Evolutionary conservation across 2,888 invertebrate species (phyloP), one percentile per base, ranked within the genome.

Genomic region (Dexiosoma caninum): DNA sequence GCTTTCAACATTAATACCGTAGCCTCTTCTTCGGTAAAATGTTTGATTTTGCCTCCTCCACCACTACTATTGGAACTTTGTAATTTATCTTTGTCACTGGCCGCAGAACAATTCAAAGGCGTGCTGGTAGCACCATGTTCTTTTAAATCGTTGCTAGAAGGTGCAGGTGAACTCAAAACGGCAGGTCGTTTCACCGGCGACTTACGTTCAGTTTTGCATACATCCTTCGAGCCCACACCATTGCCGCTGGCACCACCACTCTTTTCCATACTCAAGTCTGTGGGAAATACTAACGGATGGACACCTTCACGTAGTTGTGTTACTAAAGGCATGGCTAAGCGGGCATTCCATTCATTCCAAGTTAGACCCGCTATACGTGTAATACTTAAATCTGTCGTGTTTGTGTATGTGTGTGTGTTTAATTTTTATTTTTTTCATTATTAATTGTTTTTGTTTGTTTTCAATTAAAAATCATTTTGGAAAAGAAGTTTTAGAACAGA

Each of bases 261-360:
- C 75, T 88, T 89, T 60, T 90, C 90, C 83, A 87, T 84, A 21
- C 89, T 89, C 40, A 90, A 85, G 84, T 90, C 90, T 55, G 90
- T 89, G 82, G 90, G 90, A 84, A 90, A 90, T 80, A 90, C 86
- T 66, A 90, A 70, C 1, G 90, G 90, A 81, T 89, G 89, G 46
- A 87, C 91, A 87, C 91, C 90, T 86, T 92, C 93, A 55, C 93
- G 91, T 88, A 93, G 90, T 84, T 92, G 89, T 30, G 92, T 91
- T 87, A 93, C 93, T 89, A 94, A 92, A 76, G 94, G 94, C 91
- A 94, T 92, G 85, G 95, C 94, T 90, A 95, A 91, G 85, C 95
- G 92, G 85, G 94, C 93, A 86, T 94, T 94, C 94, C 94, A 94
- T 90, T 93, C 93, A 85, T 93, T 94, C 94, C 94, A 94, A 89